Percentiles rank a stretch among this genome's conserved stretches.
phyloP scores from a whole-genome alignment of 2,888 invertebrate genomes.

The Shargacucullia verbasci region DNA sequence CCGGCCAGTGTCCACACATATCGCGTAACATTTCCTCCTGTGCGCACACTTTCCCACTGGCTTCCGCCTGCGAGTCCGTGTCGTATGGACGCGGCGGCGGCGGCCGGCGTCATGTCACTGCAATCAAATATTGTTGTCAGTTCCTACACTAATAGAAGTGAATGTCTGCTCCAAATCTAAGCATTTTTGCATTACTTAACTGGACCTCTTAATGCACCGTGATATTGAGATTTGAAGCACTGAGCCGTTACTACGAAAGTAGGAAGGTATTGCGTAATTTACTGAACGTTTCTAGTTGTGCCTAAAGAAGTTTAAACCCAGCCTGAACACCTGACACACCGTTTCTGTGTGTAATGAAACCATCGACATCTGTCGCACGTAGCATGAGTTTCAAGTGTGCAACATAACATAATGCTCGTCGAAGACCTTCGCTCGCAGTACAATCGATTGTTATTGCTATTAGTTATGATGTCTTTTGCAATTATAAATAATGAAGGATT shows the following conservation, averaged over 20 bases:
- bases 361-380: slow-evolving; percentile 2
- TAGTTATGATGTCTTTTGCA: slow-evolving; percentile 3
- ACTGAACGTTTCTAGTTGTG: slow-evolving; percentile 4
- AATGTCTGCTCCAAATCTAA: slow-evolving; percentile 2
- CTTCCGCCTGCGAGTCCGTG: background rate
- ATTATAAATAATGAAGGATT: slow-evolving; percentile 1
- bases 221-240: slow-evolving; percentile 25
- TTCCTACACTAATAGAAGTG: background rate
- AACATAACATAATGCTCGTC: background rate
- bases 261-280: background rate
- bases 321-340: background rate
- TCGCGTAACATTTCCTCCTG: background rate
- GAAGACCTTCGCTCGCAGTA: slow-evolving; percentile 11
- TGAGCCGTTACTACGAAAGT: slow-evolving; percentile 21
- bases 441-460: slow-evolving; percentile 19
- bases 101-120: too few relatives aligned
- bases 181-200: slow-evolving; percentile 3
- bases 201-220: slow-evolving; percentile 23
- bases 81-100: too few relatives aligned
- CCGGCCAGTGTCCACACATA: background rate
- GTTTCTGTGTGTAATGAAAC: background rate
- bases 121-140: too few relatives aligned
- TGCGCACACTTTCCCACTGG: background rate
- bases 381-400: background rate
- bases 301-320: background rate